These are phyloP conservation scores for Myotis planiceps DNA, from an alignment of 2,797 vertebrate species.

Conservation along the genomic window DNA sequence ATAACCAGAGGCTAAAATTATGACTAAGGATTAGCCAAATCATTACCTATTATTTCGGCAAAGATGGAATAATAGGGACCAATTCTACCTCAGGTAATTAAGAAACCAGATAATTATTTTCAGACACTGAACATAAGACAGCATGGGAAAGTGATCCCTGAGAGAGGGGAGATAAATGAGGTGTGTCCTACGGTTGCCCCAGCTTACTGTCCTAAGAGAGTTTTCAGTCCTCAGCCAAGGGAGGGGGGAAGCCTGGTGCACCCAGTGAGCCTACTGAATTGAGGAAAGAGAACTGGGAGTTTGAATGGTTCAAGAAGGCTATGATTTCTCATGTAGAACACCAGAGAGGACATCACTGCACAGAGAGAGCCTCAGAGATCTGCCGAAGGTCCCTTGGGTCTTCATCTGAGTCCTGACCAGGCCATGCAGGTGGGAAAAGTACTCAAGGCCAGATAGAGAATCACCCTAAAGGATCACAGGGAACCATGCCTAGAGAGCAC, in stretches of 20 bases:
- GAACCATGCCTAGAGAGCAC: background rate
- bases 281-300: background rate
- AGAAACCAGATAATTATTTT: background rate
- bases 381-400: background rate
- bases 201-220: background rate
- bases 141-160: background rate
- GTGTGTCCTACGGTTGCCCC: background rate
- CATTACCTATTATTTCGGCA: background rate
- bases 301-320: background rate
- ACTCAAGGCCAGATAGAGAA: background rate
- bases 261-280: background rate
- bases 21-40: background rate
- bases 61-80: background rate
- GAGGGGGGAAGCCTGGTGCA: background rate
- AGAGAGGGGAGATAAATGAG: background rate
- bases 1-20: background rate
- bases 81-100: background rate
- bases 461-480: background rate
- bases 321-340: background rate
- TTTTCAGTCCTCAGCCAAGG: background rate
- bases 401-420: background rate
- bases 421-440: background rate
- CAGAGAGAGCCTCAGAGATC: background rate
- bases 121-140: background rate
- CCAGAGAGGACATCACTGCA: rapidly evolving